Conservation (phyloP, 2,888 invertebrate species). For the Lucinisca nassula region DNA sequence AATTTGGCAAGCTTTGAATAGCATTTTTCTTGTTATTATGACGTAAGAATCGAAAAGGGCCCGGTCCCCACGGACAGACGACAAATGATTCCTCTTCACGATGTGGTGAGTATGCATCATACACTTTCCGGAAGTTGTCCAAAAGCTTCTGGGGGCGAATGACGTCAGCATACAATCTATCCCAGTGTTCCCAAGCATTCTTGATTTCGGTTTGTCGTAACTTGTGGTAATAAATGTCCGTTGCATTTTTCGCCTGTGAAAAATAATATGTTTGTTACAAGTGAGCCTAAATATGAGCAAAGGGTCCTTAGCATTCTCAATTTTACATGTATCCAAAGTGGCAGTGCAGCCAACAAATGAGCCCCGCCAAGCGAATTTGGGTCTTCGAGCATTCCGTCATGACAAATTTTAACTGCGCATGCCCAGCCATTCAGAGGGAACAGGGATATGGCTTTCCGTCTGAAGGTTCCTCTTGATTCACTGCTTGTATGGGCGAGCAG, state of each 20-base stretch:
- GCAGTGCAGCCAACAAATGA: no score
- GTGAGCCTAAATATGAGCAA: neutral
- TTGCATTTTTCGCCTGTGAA: conserved; percentile 71
- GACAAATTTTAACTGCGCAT: no score
- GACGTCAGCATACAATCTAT: conserved; percentile 72
- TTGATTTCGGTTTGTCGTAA: conserved; percentile 72
- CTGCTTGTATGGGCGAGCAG: no score
- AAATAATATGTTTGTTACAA: neutral
- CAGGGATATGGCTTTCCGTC: no score
- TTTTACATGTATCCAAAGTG: no score
- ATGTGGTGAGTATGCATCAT: conserved; percentile 80
- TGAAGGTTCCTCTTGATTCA: no score
- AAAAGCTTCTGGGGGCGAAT: conserved; percentile 73
- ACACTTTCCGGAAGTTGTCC: conserved; percentile 76
- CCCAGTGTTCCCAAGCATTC: conserved; percentile 79
- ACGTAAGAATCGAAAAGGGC: conserved; percentile 66
- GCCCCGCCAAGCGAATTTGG: no score
- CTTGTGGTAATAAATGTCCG: conserved; percentile 74
- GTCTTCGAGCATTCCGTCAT: no score
- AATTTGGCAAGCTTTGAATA: conserved; percentile 20
- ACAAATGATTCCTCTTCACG: conserved; percentile 80
- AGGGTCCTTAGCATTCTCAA: no score
- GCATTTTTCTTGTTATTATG: conserved; percentile 22
- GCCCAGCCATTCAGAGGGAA: no score
- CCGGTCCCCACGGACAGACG: conserved; percentile 82